Base-by-base conservation (phyloP, 1,140 invertebrate species). In the Melanaphis sacchari region DNA sequence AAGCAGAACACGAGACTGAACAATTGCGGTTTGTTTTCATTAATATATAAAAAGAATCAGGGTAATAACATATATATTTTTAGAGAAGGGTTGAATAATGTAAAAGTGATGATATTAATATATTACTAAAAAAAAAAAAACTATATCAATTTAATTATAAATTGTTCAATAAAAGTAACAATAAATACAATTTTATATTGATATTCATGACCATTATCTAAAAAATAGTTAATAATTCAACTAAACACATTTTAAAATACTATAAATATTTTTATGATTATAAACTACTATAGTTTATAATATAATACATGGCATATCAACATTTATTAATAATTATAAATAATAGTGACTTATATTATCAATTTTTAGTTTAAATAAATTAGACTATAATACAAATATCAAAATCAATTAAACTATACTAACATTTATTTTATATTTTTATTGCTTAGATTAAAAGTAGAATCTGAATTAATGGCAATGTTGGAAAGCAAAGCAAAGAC, bases 1-100 rank as follows among this genome's bases (percentile, higher is more conserved):
- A 96, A 93, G 96, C 96, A 5, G 95, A 96, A 91, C 95, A 96
- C 94, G 96, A 97, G 95, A 96, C 96, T 31, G 96, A 96, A 94
- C 96, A 96, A 94, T 95, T 97, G 22, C 95, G 96, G 94, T 96
- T 96, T 94, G 43, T 85, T 54, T n/a, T 95, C 95, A 36, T 81
- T 21, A 93, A 21, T 21, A 66, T 21, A 46, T 88, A 31, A 31
- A 85, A 43, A 85, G 15, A 15, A 15, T 26, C 15, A 66, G 7
- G 59, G 11, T 66, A 66, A 59, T n/a, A 66, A 66, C 31, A 76
- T 76, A 6, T 76, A 76, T 76, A n/a, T 76, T 76, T 76, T 76
- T n/a, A 15, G 15, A 15, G 31, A 76, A 21, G 24, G 59, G 6
- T 0, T 18, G 59, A 66, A 6, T n/a, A 31, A 9, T n/a, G 15